These are phyloP conservation scores for Callocephalon fimbriatum DNA, from an alignment of 2,113 vertebrate genomes.

Conservation along the genomic window DNA sequence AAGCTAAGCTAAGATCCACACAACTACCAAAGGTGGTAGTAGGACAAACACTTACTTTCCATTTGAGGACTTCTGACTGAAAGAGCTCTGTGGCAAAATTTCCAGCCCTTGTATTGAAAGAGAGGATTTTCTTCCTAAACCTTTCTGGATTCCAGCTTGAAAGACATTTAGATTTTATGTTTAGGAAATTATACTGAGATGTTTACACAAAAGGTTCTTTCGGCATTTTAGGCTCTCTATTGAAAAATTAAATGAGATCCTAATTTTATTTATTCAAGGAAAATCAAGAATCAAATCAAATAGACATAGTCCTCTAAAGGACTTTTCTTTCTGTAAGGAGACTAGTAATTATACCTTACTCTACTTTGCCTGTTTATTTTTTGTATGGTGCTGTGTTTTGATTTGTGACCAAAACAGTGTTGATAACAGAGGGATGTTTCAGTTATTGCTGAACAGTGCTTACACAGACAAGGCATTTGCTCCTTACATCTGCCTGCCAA, in stretches of 20 bases:
- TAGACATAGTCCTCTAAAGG: not conserved
- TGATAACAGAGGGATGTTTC: not conserved
- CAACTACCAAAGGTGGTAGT: not conserved
- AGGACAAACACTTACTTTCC: not conserved
- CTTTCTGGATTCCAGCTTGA: not conserved
- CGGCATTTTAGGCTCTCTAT: not conserved
- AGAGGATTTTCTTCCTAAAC: not conserved
- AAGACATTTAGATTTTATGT: not conserved
- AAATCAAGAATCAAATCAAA: not conserved
- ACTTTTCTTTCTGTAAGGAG: not conserved
- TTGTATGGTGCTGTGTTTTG: not conserved
- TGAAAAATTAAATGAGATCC: not conserved
- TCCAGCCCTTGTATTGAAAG: not conserved
- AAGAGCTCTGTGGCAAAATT: not conserved
- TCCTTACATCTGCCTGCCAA: not conserved
- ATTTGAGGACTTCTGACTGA: not conserved
- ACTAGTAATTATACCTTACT: not conserved
- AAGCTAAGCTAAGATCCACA: not conserved
- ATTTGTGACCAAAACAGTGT: not conserved
- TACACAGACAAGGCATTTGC: not conserved
- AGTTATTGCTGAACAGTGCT: not conserved
- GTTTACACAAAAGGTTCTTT: not conserved
- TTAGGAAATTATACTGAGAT: not conserved
- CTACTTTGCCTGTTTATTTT: not conserved
- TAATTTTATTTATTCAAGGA: not conserved